Percentiles rank a stretch among this genome's conserved stretches.
Evolutionary conservation across 2,797 vertebrate species (phyloP).

Genomic region (Capromys pilorides): DNA sequence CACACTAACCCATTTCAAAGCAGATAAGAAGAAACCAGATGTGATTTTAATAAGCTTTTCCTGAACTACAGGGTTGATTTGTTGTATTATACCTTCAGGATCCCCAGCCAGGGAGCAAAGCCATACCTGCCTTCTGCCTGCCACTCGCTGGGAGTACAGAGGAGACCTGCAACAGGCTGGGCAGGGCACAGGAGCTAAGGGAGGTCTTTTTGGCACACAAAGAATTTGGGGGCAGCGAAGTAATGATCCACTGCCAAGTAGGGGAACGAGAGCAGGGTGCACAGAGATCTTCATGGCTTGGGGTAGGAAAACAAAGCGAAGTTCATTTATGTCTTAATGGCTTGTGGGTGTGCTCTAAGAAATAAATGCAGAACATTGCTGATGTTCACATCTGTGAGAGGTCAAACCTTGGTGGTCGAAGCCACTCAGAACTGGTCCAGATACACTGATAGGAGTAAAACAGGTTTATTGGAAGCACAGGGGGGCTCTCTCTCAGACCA

Average conservation of each 20-base stretch:
- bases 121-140: background rate
- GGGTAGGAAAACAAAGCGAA: background rate
- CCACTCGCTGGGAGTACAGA: background rate
- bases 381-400: background rate
- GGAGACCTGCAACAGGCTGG: background rate
- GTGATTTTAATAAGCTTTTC: conserved; percentile 22
- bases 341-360: background rate
- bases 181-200: background rate
- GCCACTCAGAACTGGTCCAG: no score
- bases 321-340: background rate
- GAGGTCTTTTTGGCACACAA: background rate
- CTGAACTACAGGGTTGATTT: background rate
- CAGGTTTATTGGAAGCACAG: no score
- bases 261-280: background rate
- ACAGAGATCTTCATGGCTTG: background rate
- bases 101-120: background rate
- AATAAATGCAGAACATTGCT: background rate
- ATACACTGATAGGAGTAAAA: no score
- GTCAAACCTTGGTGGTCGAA: no score
- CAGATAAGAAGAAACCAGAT: background rate
- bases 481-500: no score
- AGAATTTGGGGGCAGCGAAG: background rate
- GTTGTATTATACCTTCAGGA: background rate
- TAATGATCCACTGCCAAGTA: background rate
- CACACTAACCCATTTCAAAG: background rate